These are phyloP conservation scores for Holcopasites calliopsidis DNA, from an alignment of 1,140 invertebrate species.

Conservation along the genomic window DNA sequence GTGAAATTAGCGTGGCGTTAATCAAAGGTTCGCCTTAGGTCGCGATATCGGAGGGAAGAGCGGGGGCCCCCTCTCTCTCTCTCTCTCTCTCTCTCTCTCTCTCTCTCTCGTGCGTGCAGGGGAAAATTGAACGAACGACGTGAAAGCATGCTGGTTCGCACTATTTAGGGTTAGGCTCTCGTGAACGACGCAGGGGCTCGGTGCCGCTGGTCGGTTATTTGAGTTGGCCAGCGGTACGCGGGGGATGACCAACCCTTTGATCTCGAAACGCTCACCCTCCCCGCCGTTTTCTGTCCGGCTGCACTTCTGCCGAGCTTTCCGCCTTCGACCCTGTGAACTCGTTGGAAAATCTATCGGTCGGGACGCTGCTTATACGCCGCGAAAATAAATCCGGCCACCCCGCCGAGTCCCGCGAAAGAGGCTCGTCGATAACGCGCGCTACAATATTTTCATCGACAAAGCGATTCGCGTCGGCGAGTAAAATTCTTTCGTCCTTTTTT, in stretches of 20 bases:
- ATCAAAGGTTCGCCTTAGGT: conserved; percentile 21
- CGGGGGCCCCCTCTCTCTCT: too few relatives aligned
- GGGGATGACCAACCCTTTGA: conserved; percentile 78
- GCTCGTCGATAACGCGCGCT: not conserved
- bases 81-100: too few relatives aligned
- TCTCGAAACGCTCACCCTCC: conserved; percentile 66
- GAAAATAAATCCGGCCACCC: conserved; percentile 59
- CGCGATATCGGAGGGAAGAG: not conserved
- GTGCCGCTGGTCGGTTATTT: conserved; percentile 76
- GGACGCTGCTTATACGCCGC: conserved; percentile 57
- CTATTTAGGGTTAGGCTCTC: conserved; percentile 76
- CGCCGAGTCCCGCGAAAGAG: conserved; percentile 13
- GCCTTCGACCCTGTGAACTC: conserved; percentile 61
- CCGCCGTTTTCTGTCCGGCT: conserved; percentile 58
- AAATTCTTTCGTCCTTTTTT: conserved; percentile 6
- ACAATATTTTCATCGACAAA: conserved; percentile 40
- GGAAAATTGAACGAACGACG: conserved; percentile 55
- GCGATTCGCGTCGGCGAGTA: conserved; percentile 51
- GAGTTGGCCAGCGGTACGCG: conserved; percentile 75
- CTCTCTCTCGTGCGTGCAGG: not conserved
- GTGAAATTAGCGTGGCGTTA: not conserved
- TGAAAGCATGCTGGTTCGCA: conserved; percentile 60
- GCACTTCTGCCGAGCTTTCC: conserved; percentile 62
- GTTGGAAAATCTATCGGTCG: conserved; percentile 74
- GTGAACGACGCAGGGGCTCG: conserved; percentile 68